Percentiles rank a stretch among this genome's conserved stretches.
phyloP scores from a whole-genome alignment of 2,797 vertebrate genomes.

The Chloroceryle amazona region DNA sequence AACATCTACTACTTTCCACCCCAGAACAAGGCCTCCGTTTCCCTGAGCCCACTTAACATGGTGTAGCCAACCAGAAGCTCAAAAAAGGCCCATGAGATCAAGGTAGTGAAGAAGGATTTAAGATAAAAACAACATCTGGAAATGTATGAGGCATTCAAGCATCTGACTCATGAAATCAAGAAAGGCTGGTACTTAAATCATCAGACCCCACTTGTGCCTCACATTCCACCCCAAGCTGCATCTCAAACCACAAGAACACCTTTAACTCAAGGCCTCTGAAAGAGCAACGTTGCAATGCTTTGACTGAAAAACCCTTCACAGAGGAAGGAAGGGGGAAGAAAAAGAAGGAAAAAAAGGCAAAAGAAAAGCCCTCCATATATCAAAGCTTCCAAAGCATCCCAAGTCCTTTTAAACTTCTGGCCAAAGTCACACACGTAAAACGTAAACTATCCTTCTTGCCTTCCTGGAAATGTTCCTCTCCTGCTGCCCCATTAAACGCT shows the following conservation, averaged over 20 bases:
- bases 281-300: not conserved
- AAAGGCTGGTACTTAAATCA: not conserved
- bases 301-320: not conserved
- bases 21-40: not conserved
- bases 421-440: not conserved
- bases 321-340: not conserved
- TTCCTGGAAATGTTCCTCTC: constrained; percentile 56
- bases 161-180: not conserved
- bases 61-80: not conserved
- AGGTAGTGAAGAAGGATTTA: not conserved
- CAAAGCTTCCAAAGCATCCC: not conserved
- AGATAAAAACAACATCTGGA: constrained; percentile 28
- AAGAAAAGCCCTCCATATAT: not conserved
- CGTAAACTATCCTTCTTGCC: not conserved
- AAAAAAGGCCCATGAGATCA: not conserved
- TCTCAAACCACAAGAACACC: constrained; percentile 1
- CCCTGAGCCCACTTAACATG: not conserved
- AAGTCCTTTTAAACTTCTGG: constrained; percentile 22
- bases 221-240: not conserved
- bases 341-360: not conserved
- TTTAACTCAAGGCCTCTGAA: not conserved
- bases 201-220: not conserved
- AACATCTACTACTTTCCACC: not conserved
- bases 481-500: constrained; percentile 15
- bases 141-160: not conserved